A percentile compares a stretch with the other conserved stretches of the same genome.
Evolutionary conservation across 1,140 invertebrate species (phyloP).

Genomic region (Aphaenogaster ashmeadi): DNA sequence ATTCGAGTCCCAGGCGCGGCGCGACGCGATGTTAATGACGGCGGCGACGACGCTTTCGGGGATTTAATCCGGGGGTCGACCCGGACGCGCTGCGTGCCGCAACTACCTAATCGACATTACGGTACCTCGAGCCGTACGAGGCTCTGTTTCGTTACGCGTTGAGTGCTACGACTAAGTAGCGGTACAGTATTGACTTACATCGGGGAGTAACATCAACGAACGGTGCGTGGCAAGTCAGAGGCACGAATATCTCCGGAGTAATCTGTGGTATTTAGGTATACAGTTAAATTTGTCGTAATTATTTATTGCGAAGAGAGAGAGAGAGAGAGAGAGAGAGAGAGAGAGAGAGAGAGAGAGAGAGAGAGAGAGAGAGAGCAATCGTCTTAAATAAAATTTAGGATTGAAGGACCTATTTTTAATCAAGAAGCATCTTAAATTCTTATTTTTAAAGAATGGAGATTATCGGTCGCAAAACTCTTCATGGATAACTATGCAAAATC

Average conservation of each 20-base stretch:
- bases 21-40: not conserved
- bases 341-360: no score
- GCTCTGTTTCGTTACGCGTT: slow-evolving; percentile 11
- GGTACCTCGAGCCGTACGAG: slow-evolving; percentile 38
- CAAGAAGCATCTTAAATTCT: not conserved
- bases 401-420: not conserved
- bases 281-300: slow-evolving; percentile 22
- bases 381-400: not conserved
- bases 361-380: no score
- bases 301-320: not conserved
- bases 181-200: slow-evolving; percentile 49
- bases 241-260: not conserved
- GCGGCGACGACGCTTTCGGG: slow-evolving; percentile 12
- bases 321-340: no score
- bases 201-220: not conserved
- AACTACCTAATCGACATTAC: slow-evolving; percentile 59
- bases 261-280: slow-evolving; percentile 15
- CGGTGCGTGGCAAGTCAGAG: not conserved
- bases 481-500: not conserved
- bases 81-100: slow-evolving; percentile 24
- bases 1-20: slow-evolving; percentile 2
- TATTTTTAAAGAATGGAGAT: not conserved
- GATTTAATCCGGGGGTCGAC: slow-evolving; percentile 23
- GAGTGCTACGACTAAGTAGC: slow-evolving; percentile 44
- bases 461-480: not conserved